These are phyloP conservation scores for Synanceia verrucosa DNA, from an alignment of 2,797 vertebrate genomes.

Conservation along the genomic window DNA sequence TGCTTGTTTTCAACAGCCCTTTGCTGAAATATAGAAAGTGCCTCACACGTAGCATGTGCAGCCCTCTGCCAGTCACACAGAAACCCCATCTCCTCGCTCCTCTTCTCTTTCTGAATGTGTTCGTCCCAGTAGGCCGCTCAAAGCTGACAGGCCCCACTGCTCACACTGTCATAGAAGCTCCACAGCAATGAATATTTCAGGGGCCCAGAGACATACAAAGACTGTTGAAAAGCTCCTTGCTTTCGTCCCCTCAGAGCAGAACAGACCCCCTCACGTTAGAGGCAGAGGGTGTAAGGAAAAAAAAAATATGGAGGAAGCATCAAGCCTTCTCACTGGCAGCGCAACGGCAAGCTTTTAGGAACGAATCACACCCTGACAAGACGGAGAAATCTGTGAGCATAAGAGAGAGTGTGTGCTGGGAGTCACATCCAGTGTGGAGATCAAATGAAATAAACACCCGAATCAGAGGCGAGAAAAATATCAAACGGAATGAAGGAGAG, in stretches of 20 bases:
- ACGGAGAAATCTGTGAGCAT: slow-evolving; percentile 44
- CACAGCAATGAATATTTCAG: slow-evolving; percentile 83
- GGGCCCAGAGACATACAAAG: slow-evolving; percentile 70
- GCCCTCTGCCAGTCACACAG: slow-evolving; percentile 63
- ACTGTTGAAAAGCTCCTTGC: slow-evolving; percentile 72
- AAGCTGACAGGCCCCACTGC: slow-evolving; percentile 76
- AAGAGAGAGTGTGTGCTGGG: slow-evolving; percentile 39
- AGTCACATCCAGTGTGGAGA: slow-evolving; percentile 67
- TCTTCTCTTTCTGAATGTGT: slow-evolving; percentile 62
- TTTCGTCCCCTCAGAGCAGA: slow-evolving; percentile 63
- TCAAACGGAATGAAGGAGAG: slow-evolving; percentile 76
- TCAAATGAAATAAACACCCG: slow-evolving; percentile 80
- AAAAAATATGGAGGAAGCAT: slow-evolving; percentile 53
- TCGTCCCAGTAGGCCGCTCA: slow-evolving; percentile 74
- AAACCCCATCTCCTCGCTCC: slow-evolving; percentile 59
- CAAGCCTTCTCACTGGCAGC: slow-evolving; percentile 56
- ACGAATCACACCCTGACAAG: slow-evolving; percentile 65
- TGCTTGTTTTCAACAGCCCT: slow-evolving; percentile 34
- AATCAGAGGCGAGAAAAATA: slow-evolving; percentile 75
- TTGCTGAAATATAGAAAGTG: slow-evolving; percentile 40
- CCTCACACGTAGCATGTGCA: slow-evolving; percentile 44
- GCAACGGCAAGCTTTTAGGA: slow-evolving; percentile 60
- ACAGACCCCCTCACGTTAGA: slow-evolving; percentile 63
- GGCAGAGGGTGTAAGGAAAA: slow-evolving; percentile 56
- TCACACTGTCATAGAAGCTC: slow-evolving; percentile 73